phyloP scores from a whole-genome alignment of 2,113 vertebrate species.

The Ciconia boyciana region DNA sequence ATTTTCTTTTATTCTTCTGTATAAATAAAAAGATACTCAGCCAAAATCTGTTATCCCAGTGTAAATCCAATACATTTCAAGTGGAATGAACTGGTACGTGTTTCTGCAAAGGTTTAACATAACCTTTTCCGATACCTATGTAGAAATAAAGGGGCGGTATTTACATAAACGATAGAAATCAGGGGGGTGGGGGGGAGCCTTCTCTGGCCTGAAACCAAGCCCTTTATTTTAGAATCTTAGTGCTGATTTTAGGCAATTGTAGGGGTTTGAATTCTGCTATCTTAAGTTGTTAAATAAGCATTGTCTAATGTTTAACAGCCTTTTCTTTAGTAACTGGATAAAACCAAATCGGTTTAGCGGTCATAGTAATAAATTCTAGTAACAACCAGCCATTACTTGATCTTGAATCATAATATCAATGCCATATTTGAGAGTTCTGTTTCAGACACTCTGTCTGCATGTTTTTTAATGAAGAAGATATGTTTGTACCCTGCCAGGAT shows the following conservation, averaged over 20 bases:
- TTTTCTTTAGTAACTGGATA: not conserved
- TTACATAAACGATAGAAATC: not conserved
- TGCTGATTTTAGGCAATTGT: not conserved
- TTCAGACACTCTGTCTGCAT: not conserved
- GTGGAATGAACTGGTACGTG: not conserved
- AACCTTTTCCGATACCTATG: not conserved
- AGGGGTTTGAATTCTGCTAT: not conserved
- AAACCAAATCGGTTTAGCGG: not conserved
- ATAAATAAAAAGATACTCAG: not conserved
- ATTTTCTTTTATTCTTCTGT: not conserved
- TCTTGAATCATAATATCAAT: not conserved
- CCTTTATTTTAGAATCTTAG: not conserved
- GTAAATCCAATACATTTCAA: not conserved
- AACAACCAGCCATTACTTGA: not conserved
- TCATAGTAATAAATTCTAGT: not conserved
- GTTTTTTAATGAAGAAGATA: not conserved
- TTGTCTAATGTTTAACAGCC: not conserved
- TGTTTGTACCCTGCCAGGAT: not conserved
- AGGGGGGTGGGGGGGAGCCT: fast-evolving
- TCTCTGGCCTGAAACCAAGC: not conserved
- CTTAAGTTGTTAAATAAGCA: not conserved
- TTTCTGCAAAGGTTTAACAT: not conserved
- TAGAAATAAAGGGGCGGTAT: not conserved
- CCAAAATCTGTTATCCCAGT: not conserved
- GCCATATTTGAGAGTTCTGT: not conserved